Conservation (phyloP, 2,888 invertebrate genomes). For the Standfussiana lucernea region DNA sequence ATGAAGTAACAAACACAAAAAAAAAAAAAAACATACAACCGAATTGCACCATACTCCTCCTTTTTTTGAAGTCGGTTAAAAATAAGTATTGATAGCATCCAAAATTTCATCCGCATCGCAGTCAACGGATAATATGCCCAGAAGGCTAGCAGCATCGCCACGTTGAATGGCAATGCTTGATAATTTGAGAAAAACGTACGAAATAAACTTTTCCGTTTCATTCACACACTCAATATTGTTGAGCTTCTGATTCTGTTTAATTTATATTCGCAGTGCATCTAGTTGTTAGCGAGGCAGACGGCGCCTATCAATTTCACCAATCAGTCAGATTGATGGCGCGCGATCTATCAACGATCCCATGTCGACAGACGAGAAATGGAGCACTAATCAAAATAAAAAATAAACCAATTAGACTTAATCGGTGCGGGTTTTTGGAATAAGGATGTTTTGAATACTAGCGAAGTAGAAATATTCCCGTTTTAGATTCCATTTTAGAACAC, state of each 20-base stretch:
- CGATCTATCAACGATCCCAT: slow-evolving; percentile 75
- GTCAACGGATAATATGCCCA: not conserved
- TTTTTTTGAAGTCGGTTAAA: too few relatives aligned
- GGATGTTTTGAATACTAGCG: slow-evolving; percentile 13
- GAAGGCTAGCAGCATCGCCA: not conserved
- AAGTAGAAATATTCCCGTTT: not conserved
- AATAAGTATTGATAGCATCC: not conserved
- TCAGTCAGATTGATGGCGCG: slow-evolving; percentile 82
- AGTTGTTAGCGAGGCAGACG: slow-evolving; percentile 77
- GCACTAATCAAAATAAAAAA: slow-evolving; percentile 70
- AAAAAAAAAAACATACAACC: too few relatives aligned
- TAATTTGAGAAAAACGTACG: not conserved
- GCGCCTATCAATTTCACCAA: slow-evolving; percentile 87
- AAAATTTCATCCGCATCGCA: not conserved
- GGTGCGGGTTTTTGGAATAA: slow-evolving; percentile 42
- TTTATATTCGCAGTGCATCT: slow-evolving; percentile 60
- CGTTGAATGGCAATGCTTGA: not conserved
- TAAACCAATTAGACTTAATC: slow-evolving; percentile 66
- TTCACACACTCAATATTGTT: slow-evolving; percentile 10
- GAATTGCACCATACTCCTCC: too few relatives aligned
- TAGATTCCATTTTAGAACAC: not conserved
- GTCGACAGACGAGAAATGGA: slow-evolving; percentile 71
- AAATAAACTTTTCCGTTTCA: not conserved
- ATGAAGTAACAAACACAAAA: too few relatives aligned
- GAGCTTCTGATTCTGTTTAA: slow-evolving; percentile 38